phyloP scores from a whole-genome alignment of 1,140 invertebrate species.

The Solen grandis region DNA sequence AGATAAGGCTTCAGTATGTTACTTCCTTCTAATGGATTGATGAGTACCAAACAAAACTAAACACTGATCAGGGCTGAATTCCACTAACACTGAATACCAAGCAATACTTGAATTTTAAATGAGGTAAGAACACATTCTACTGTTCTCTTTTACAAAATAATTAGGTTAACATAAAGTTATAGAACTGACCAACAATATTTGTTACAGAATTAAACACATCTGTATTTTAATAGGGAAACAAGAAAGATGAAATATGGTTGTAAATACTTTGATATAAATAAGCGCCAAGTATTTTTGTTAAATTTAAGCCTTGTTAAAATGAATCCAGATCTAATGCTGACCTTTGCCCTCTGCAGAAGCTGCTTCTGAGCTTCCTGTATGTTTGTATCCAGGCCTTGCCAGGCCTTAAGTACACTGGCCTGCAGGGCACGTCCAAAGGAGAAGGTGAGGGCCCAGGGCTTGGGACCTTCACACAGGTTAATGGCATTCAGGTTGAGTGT shows the following conservation, averaged over 20 bases:
- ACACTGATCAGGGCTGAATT: neutral
- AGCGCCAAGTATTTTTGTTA: too few relatives aligned
- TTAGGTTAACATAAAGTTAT: too few relatives aligned
- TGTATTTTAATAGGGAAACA: neutral
- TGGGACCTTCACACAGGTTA: slow-evolving; percentile 88
- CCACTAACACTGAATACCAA: neutral
- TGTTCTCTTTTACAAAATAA: too few relatives aligned
- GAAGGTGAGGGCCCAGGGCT: slow-evolving; percentile 98
- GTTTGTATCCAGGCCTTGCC: slow-evolving; percentile 95
- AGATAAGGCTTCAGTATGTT: neutral
- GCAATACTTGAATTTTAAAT: too few relatives aligned
- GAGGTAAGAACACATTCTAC: too few relatives aligned
- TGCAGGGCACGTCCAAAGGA: slow-evolving; percentile 94
- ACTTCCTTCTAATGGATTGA: neutral
- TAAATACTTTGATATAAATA: too few relatives aligned
- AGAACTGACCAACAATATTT: neutral
- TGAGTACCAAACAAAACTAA: neutral
- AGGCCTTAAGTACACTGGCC: slow-evolving; percentile 95
- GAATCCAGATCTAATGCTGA: slow-evolving; percentile 51
- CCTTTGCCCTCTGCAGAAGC: slow-evolving; percentile 93
- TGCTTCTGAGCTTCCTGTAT: slow-evolving; percentile 91
- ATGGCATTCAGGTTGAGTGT: slow-evolving; percentile 97
- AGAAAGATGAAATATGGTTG: neutral
- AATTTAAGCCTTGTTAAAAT: neutral
- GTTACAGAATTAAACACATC: neutral